A percentile compares a stretch with the other conserved stretches of the same genome.
phyloP scores from a whole-genome alignment of 2,797 vertebrate genomes.

The Pitangus sulphuratus region DNA sequence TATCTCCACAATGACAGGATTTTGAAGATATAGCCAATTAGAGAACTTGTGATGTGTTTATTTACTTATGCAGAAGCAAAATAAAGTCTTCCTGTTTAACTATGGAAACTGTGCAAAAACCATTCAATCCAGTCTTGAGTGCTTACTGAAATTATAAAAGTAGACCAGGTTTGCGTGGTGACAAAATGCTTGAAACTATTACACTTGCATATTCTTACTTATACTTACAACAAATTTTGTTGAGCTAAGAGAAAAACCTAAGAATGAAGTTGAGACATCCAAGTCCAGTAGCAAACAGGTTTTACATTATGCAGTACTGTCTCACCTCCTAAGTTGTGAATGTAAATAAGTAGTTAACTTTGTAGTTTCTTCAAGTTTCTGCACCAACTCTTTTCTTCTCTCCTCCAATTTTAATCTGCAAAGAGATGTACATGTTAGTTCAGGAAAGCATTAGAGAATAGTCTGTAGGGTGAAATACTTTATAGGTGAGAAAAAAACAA shows the following conservation, averaged over 20 bases:
- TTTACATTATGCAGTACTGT: background rate
- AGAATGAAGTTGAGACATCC: background rate
- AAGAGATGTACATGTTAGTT: background rate
- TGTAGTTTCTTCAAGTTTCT: slow-evolving; percentile 84
- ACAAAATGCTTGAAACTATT: background rate
- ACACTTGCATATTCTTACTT: background rate
- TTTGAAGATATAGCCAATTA: background rate
- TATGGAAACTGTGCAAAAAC: background rate
- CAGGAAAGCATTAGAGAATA: background rate
- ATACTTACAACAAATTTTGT: background rate
- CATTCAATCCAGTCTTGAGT: background rate
- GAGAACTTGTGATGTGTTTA: background rate
- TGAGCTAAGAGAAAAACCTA: background rate
- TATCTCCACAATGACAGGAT: background rate
- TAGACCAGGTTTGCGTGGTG: background rate
- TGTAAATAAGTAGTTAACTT: slow-evolving; percentile 81
- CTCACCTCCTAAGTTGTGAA: slow-evolving; percentile 84
- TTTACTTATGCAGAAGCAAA: background rate
- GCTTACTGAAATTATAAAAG: background rate
- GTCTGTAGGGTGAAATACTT: background rate
- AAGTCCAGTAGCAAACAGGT: background rate
- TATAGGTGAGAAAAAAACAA: background rate
- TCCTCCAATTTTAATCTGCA: slow-evolving; percentile 83
- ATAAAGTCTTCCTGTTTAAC: background rate
- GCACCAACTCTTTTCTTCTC: slow-evolving; percentile 79